Evolutionary conservation across 64 coral and sea anemone genomes (phyloP), one percentile per base, ranked within the genome.

Genomic region (Astreopora myriophthalma): DNA sequence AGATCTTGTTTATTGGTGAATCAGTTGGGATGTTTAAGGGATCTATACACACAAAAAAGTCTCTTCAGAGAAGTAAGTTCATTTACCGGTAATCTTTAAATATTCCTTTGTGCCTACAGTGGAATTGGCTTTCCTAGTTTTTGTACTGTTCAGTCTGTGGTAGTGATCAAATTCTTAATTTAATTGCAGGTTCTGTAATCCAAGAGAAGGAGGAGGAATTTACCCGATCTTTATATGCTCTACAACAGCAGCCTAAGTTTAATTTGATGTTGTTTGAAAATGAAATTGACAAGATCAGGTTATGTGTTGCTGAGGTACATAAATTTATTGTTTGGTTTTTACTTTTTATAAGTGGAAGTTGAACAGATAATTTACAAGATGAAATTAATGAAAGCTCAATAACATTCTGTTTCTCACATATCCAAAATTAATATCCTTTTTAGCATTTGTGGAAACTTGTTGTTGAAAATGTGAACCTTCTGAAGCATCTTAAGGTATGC

Each of bases 21-120:
- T 98, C 96, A 36, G 96, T 98, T 16, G 95, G 95, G 26, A 98
- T 98, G 96, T 93, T 98, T 83, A 87, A 95, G 75, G 94, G 89
- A 89, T 91, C 96, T 38, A 92, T 86, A 70, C 51, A 84, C 62
- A 87, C 57, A 33, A 89, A 36, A 36, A 69, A 58, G 14, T 63
- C 37, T 74, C 36, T 34, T 27, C 12, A 52, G 9, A 75, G 67
- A 86, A 68, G 80, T 92, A 66, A 75, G 71, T 62, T n/a, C 4
- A 62, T 62, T 1, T 62, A 62, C n/a, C n/a, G n/a, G n/a, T n/a
- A n/a, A 17, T 17, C 5, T 60, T 60, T 60, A 17, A 60, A 60
- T 73, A 25, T 13, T 35, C 42, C 11, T 4, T n/a, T n/a, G n/a
- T n/a, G n/a, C n/a, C n/a, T n/a, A n/a, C n/a, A n/a, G n/a, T n/a